Evolutionary conservation across 2,113 vertebrate species (phyloP).

Genomic region (Notarius lentiginosus): DNA sequence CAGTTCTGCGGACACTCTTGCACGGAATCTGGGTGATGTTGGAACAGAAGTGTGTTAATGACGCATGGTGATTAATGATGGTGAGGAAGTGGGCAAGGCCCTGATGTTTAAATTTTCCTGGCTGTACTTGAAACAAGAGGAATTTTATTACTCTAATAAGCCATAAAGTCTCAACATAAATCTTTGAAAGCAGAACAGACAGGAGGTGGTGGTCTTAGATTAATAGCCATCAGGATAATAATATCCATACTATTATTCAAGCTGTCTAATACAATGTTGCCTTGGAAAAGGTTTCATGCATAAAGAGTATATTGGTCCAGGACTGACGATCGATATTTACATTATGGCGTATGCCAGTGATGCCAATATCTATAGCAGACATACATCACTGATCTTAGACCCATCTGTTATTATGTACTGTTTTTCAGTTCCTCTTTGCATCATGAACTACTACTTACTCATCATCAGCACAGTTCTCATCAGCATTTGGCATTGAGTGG

Average conservation of each 20-base stretch:
- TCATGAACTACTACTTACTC: neutral
- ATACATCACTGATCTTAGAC: neutral
- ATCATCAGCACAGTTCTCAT: neutral
- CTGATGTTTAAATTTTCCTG: slow-evolving; percentile 6
- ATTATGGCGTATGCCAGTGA: neutral
- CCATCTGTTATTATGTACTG: neutral
- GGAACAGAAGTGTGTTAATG: slow-evolving; percentile 22
- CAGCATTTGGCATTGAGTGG: neutral
- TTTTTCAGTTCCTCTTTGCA: neutral
- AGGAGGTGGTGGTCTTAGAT: slow-evolving; percentile 6
- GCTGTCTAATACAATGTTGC: neutral
- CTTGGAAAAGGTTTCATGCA: neutral
- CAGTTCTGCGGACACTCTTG: slow-evolving; percentile 88
- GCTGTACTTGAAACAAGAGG: slow-evolving; percentile 25
- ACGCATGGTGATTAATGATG: slow-evolving; percentile 27
- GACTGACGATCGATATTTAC: neutral
- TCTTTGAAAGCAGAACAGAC: slow-evolving; percentile 27
- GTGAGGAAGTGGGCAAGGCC: slow-evolving; percentile 5
- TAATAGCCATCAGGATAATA: slow-evolving; percentile 30
- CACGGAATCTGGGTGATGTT: slow-evolving; percentile 76
- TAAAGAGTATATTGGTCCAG: neutral
- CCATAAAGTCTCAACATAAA: slow-evolving; percentile 15
- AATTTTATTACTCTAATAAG: slow-evolving; percentile 33
- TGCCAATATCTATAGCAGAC: neutral
- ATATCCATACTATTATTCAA: slow-evolving; percentile 28